These are phyloP conservation scores for Melinaea menophilus DNA, from an alignment of 2,888 invertebrate species.

Conservation along the genomic window DNA sequence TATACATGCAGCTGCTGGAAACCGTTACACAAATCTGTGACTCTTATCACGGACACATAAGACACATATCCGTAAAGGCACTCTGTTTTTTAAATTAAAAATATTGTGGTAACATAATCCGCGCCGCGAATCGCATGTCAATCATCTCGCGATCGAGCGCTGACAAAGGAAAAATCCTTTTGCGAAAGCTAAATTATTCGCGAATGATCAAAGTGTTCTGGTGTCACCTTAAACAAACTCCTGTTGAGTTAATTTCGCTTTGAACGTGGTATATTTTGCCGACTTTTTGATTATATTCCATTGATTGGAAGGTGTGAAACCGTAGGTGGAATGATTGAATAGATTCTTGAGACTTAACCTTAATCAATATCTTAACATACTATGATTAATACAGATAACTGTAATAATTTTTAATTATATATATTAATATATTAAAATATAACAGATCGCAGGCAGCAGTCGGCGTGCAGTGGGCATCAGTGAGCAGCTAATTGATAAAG, in stretches of 20 bases:
- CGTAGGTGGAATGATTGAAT: neutral
- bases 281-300: constrained; percentile 15
- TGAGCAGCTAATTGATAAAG: constrained; percentile 59
- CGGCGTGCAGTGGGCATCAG: constrained; percentile 3
- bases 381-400: too few species aligned
- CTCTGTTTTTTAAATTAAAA: constrained; percentile 8
- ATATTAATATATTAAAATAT: too few species aligned
- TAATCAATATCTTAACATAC: too few species aligned
- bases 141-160: constrained; percentile 66
- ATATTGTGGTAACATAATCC: constrained; percentile 50
- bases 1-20: constrained; percentile 26
- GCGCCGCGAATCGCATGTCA: constrained; percentile 69
- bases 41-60: constrained; percentile 25
- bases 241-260: constrained; percentile 64
- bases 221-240: constrained; percentile 61
- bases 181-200: constrained; percentile 56
- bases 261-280: constrained; percentile 14
- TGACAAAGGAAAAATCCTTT: constrained; percentile 76
- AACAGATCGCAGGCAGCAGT: neutral
- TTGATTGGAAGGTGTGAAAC: neutral
- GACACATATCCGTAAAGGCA: constrained; percentile 26
- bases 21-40: constrained; percentile 8
- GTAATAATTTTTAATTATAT: too few species aligned
- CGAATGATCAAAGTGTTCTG: constrained; percentile 67
- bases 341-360: too few species aligned